Conservation (phyloP, 2,888 invertebrate genomes). For the Galerucella pusilla region DNA sequence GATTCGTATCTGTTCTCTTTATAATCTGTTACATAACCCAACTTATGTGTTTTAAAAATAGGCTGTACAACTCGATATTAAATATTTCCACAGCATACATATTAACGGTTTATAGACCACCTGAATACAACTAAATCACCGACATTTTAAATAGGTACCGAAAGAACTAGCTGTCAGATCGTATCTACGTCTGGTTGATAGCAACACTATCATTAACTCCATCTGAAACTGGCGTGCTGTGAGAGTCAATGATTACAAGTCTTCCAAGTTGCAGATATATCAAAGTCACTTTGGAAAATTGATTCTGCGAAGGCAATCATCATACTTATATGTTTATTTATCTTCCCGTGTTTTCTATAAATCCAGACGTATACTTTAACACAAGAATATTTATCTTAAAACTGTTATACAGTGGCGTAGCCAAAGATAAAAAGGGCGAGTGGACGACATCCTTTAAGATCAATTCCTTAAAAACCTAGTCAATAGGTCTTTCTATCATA, state of each 20-base stretch:
- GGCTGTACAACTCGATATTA: too few species aligned
- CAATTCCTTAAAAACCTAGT: too few species aligned
- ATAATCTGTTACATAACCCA: too few species aligned
- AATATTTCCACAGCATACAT: neutral
- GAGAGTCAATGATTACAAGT: constrained; percentile 12
- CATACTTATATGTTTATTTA: constrained; percentile 14
- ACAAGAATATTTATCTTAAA: neutral
- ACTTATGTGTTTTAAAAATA: too few species aligned
- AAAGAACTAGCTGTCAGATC: constrained; percentile 16
- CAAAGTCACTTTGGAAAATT: constrained; percentile 19
- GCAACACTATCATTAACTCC: constrained; percentile 17
- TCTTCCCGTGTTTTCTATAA: constrained; percentile 2
- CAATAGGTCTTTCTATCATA: too few species aligned
- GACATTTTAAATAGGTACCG: neutral
- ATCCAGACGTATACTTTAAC: neutral
- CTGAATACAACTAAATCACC: neutral
- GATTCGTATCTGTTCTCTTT: too few species aligned
- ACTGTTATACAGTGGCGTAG: neutral
- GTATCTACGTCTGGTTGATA: constrained; percentile 6
- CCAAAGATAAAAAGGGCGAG: too few species aligned
- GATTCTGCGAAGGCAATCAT: constrained; percentile 7
- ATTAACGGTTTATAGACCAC: neutral
- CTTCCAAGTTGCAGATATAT: constrained; percentile 10
- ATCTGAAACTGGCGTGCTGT: constrained; percentile 11
- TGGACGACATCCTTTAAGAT: too few species aligned